phyloP scores from a whole-genome alignment of 2,113 vertebrate species.

The Macrotus californicus region DNA sequence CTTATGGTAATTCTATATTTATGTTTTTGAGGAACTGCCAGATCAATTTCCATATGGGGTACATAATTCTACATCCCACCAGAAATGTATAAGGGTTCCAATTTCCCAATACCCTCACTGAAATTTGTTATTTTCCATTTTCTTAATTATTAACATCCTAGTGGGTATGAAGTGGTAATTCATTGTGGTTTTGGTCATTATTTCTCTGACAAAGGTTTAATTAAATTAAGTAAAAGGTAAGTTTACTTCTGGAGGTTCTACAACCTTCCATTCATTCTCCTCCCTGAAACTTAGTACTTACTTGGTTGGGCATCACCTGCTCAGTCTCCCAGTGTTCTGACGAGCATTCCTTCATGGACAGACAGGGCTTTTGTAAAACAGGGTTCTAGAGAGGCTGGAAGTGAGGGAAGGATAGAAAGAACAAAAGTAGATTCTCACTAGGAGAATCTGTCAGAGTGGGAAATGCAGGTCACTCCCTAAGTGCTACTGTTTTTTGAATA shows the following conservation, averaged over 20 bases:
- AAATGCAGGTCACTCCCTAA: neutral
- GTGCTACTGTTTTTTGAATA: neutral
- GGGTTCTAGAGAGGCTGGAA: neutral
- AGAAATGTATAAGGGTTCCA: neutral
- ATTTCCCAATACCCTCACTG: neutral
- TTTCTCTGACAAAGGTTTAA: neutral
- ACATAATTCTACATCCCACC: neutral
- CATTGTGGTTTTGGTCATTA: neutral
- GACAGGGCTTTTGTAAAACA: neutral
- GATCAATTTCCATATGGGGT: neutral
- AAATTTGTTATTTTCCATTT: neutral
- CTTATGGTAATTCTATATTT: neutral
- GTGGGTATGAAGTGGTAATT: neutral
- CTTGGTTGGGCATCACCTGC: neutral
- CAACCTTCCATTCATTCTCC: neutral
- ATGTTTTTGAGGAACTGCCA: neutral
- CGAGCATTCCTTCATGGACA: neutral
- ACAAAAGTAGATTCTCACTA: neutral
- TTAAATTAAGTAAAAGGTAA: neutral
- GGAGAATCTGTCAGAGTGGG: neutral
- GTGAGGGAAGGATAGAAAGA: neutral
- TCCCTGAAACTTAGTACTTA: neutral
- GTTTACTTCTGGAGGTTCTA: neutral
- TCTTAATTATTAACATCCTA: neutral
- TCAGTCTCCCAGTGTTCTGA: neutral